Percentiles rank a stretch among this genome's conserved stretches.
These are phyloP conservation scores for Pherbina coryleti DNA, from an alignment of 2,888 invertebrate species.

Conservation along the genomic window DNA sequence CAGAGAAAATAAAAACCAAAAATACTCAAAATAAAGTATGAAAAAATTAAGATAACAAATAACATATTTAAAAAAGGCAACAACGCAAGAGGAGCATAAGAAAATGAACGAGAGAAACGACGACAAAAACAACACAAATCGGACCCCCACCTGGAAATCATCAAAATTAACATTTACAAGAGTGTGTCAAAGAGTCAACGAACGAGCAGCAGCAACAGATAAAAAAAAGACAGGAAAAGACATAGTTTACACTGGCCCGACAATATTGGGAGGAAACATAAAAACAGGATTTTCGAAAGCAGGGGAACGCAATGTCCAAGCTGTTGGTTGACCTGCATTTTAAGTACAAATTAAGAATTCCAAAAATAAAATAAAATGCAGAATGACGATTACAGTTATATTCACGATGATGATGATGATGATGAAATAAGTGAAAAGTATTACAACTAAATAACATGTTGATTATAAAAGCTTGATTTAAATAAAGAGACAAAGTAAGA, in stretches of 20 bases:
- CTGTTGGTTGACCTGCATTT: constrained; percentile 58
- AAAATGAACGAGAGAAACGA: not conserved
- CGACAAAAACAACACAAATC: not conserved
- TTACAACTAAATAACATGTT: not conserved
- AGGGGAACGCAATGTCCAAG: constrained; percentile 9
- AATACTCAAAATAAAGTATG: not conserved
- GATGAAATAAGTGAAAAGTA: not conserved
- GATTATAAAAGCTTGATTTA: too few species aligned
- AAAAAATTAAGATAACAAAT: not conserved
- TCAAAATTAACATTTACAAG: not conserved
- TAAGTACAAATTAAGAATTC: constrained; percentile 41
- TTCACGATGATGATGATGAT: not conserved
- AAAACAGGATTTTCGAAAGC: constrained; percentile 40
- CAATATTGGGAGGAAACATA: not conserved
- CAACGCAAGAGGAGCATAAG: not conserved
- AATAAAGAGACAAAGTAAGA: not conserved
- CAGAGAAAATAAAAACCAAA: not conserved
- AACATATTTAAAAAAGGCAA: not conserved
- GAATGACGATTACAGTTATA: too few species aligned
- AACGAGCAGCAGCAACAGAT: not conserved
- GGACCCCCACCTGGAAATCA: not conserved
- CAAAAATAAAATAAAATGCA: not conserved
- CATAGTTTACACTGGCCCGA: not conserved
- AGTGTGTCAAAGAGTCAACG: constrained; percentile 12
- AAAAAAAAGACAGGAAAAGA: not conserved